These are phyloP conservation scores for Corynorhinus townsendii DNA, from an alignment of 2,113 vertebrate genomes.

Conservation along the genomic window DNA sequence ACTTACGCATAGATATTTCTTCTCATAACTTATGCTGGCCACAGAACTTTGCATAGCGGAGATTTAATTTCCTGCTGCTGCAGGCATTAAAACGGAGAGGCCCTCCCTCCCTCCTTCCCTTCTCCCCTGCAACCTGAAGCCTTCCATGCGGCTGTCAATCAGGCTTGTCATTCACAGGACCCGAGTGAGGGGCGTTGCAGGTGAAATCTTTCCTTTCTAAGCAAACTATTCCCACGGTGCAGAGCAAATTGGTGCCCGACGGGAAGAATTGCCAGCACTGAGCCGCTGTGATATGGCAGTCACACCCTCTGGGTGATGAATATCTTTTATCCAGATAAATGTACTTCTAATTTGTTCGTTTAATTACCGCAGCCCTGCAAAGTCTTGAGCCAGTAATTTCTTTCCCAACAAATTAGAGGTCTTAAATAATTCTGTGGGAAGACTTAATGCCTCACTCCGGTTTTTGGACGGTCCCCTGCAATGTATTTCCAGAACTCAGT, in stretches of 20 bases:
- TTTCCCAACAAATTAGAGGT: conserved; percentile 66
- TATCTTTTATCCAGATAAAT: conserved; percentile 56
- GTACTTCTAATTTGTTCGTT: conserved; percentile 69
- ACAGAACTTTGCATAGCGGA: conserved; percentile 37
- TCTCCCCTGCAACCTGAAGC: background rate
- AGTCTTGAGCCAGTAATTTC: conserved; percentile 60
- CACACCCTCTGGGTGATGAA: conserved; percentile 32
- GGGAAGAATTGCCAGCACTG: background rate
- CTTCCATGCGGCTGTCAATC: conserved; percentile 6
- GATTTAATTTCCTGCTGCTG: conserved; percentile 59
- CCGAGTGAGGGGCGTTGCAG: background rate
- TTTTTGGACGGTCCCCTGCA: conserved; percentile 62
- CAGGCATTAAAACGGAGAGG: background rate
- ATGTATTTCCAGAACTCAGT: conserved; percentile 56
- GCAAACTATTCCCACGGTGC: background rate
- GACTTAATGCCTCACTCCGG: conserved; percentile 56
- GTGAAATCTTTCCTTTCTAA: background rate
- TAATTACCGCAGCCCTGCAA: conserved; percentile 66
- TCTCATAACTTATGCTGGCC: conserved; percentile 50
- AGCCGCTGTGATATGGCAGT: background rate
- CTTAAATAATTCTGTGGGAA: conserved; percentile 71
- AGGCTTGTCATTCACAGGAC: background rate
- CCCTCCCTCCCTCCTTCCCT: background rate
- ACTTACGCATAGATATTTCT: conserved; percentile 38
- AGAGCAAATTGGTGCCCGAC: background rate